Percentiles rank a stretch among this genome's conserved stretches.
phyloP scores from a whole-genome alignment of 1,140 invertebrate genomes.

The Ceratitis capitata region DNA sequence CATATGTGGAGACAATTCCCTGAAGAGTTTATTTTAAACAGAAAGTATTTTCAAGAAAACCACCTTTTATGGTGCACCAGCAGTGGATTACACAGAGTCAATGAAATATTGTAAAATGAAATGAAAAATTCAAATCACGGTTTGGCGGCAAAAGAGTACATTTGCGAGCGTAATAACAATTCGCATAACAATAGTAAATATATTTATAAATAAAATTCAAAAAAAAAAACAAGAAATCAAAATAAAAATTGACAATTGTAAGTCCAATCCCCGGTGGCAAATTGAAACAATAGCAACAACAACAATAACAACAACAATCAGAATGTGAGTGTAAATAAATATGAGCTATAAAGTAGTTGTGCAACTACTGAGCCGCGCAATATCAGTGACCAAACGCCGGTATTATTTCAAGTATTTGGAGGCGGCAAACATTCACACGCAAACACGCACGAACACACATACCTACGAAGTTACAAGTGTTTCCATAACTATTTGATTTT shows the following conservation, averaged over 20 bases:
- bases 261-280: conserved; percentile 7
- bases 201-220: not conserved
- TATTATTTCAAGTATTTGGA: not conserved
- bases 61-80: not conserved
- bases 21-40: too few relatives aligned
- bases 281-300: not conserved
- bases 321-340: too few relatives aligned
- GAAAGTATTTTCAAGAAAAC: too few relatives aligned
- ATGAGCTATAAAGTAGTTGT: not conserved
- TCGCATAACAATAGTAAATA: not conserved
- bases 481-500: not conserved
- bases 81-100: not conserved
- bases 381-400: not conserved
- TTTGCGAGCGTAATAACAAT: not conserved
- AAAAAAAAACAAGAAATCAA: not conserved
- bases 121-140: conserved; percentile 21
- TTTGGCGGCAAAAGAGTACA: not conserved
- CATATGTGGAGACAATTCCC: too few relatives aligned
- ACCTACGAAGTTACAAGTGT: not conserved
- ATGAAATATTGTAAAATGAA: not conserved
- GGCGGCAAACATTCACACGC: not conserved
- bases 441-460: not conserved
- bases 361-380: not conserved
- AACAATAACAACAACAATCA: too few relatives aligned
- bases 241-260: conserved; percentile 4